Evolutionary conservation across 1,140 invertebrate genomes (phyloP), one percentile per base, ranked within the genome.

Genomic region (Medauroidea extradentata): DNA sequence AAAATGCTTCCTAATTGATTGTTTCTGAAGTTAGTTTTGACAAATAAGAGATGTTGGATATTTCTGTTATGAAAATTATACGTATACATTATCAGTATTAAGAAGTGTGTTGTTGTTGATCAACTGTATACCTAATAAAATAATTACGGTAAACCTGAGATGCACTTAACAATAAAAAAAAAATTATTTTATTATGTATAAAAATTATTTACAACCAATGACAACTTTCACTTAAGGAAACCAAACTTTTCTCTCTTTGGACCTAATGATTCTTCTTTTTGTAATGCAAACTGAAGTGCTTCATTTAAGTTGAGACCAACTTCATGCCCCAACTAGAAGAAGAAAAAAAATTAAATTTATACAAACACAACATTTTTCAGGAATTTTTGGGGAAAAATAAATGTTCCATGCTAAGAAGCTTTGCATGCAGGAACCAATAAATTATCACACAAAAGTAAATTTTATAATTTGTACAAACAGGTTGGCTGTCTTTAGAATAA

Each of bases 391-490:
- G 23, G 42, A 38, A n/a, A n/a, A 52, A 58, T 19, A 51, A 27
- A 38, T 58, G 8, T 27, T 34, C 1, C 43, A 48, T 9, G 11
- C 27, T 18, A 19, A 25, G 3, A 24, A 58, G 21, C 46, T 51
- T 21, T n/a, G n/a, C n/a, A n/a, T n/a, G n/a, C 24, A 52, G 21
- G 18, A 1, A 13, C 24, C 23, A 42, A 41, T 49, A 44, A 16
- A 48, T 57, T 34, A n/a, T 43, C 41, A 2, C 1, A 42, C 21
- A 48, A 63, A 25, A 24, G 57, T 59, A 61, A 38, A 46, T 48
- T 70, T 79, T 78, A 82, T 75, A n/a, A n/a, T 79, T 79, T 58
- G 82, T 69, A 71, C 82, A 82, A 54, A 80, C 81, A 71, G 78
- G 76, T 58, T 77, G 75, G 65, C 76, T 66, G 68, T 78, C 75